Evolutionary conservation across 2,113 vertebrate species (phyloP).

Genomic region (Lophura nycthemera): DNA sequence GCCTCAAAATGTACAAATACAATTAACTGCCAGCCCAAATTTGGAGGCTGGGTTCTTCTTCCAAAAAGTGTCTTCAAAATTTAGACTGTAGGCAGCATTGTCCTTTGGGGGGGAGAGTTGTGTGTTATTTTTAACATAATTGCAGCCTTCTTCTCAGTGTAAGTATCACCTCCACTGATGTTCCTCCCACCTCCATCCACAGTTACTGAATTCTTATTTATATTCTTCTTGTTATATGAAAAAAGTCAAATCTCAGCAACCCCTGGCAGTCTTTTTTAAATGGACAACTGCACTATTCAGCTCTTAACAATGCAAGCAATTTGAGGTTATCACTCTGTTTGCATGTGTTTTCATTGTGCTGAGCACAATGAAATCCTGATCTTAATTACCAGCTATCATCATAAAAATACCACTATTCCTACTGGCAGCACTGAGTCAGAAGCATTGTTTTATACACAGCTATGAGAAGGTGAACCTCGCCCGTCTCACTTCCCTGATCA

Average conservation of each 20-base stretch:
- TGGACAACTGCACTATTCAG: constrained; percentile 32
- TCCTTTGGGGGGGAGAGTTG: rapidly evolving
- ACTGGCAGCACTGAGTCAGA: constrained; percentile 4
- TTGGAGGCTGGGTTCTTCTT: neutral
- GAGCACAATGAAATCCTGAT: constrained; percentile 52
- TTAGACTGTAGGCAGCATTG: neutral
- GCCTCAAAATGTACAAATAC: constrained; percentile 57
- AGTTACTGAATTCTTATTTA: neutral
- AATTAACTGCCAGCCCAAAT: constrained; percentile 45
- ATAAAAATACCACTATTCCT: constrained; percentile 2
- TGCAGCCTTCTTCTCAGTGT: neutral
- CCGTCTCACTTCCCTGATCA: constrained; percentile 8
- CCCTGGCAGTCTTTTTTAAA: neutral
- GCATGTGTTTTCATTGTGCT: constrained; percentile 41
- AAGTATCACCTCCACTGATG: neutral
- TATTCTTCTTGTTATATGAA: neutral
- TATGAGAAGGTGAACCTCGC: constrained; percentile 45
- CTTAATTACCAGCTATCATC: constrained; percentile 55
- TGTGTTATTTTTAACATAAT: neutral
- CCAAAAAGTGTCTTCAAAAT: neutral
- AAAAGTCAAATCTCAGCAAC: constrained; percentile 26
- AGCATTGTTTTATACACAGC: constrained; percentile 23
- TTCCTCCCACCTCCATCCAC: neutral
- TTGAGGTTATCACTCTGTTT: constrained; percentile 60
- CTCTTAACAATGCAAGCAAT: constrained; percentile 19